Base-by-base conservation (phyloP, 2,113 vertebrate species). In the Atherinomorus stipes region DNA sequence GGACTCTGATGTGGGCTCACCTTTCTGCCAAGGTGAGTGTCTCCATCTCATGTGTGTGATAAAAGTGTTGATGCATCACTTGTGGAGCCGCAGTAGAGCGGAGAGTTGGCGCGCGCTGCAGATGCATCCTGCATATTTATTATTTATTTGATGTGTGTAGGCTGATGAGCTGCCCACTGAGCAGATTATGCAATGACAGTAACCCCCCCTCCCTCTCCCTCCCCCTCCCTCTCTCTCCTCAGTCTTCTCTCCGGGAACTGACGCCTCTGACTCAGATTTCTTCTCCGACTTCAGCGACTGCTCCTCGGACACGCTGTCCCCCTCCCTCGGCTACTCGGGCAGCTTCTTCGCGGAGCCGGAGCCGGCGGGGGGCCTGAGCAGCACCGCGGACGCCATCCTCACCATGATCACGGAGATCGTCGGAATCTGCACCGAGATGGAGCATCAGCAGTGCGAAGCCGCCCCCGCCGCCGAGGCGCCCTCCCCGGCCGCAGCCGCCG, bases 331-430 rank as follows among this genome's bases (percentile, higher is more conserved):
- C 78, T 97, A 96, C 94, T 94, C 91, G 6, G 94, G 95, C 66
- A 94, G 94, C 89, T 97, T 98, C 93, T 96, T 96, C 90, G 70
- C 95, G 38, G 96, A 98, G 78, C 88, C 94, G 0, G 92, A 92
- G 0, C 21, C 87, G n/a, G 61, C 76, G 0, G 93, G 93, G 0
- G 96, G 94, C 26, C 94, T 95, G 40, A 94, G 95, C 60, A 96
- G 95, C 90, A 96, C 96, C 61, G 95, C 95, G 7, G 97, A 99
- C 83, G 94, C 96, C 3, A 96, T 99, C 81, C 96, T 99, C 91
- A 97, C 93, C 90, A 94, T 99, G 90, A 98, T 99, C 94, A 97
- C 97, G 0, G 97, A 97, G 47, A 98, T 99, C 74, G 93, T 99
- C 19, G 97, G 97, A 10, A 95, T 97, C 80, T 96, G 96, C 50